Percentiles rank a stretch among this genome's conserved stretches.
phyloP scores from a whole-genome alignment of 2,113 vertebrate genomes.

The Lepus timidus region DNA sequence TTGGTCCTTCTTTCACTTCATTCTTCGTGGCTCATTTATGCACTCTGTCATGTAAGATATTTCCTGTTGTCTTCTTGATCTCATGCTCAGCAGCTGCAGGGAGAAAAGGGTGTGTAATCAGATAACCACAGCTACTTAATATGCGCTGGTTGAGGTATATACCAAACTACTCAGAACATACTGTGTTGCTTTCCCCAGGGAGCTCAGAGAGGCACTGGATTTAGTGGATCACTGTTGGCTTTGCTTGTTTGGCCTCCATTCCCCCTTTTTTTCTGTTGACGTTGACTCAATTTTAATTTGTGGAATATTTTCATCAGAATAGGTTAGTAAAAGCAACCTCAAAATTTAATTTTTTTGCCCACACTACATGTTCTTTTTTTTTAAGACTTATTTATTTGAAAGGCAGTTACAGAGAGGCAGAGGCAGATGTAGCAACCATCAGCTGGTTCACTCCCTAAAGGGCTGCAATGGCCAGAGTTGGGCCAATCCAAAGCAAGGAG shows the following conservation, averaged over 20 bases:
- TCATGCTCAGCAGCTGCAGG: background rate
- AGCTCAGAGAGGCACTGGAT: background rate
- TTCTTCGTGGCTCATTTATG: background rate
- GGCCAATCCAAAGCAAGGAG: too few relatives aligned
- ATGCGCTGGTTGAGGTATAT: background rate
- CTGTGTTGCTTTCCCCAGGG: background rate
- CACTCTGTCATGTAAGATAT: conserved; percentile 36
- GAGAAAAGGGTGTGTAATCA: background rate
- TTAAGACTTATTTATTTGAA: too few relatives aligned
- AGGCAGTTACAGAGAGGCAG: too few relatives aligned
- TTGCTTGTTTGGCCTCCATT: background rate
- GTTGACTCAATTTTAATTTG: background rate
- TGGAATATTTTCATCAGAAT: background rate
- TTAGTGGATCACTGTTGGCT: background rate
- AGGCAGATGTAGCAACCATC: too few relatives aligned
- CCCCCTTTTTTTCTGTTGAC: background rate
- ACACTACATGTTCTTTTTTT: background rate
- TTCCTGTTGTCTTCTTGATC: conserved; percentile 14
- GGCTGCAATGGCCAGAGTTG: too few relatives aligned
- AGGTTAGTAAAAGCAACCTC: background rate
- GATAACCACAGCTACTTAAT: background rate
- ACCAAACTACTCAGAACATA: background rate
- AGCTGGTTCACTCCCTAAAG: too few relatives aligned
- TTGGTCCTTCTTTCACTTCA: background rate
- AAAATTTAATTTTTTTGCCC: background rate